Base-by-base conservation (phyloP, 2,888 invertebrate species). In the Orchesellides sinensis region DNA sequence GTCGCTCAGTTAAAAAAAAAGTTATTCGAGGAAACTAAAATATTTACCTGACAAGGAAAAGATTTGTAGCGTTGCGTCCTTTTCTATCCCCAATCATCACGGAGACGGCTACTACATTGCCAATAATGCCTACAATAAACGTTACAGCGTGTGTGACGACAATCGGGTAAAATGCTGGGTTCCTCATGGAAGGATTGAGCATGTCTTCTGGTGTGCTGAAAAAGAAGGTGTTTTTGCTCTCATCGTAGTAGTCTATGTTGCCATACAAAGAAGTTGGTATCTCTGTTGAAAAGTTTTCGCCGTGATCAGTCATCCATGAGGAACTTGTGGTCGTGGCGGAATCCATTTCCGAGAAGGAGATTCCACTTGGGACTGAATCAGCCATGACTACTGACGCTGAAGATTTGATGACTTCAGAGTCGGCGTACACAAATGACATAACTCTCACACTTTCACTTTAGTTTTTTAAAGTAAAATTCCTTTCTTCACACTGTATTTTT, bases 61-160 rank as follows among this genome's bases (percentile, higher is more conserved):
- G 84, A 75, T 89, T 89, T 14, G 90, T 90, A 29, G 89, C 89
- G 87, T 85, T 89, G 23, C 89, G 87, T 3, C 89, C 84, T 70
- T 89, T 89, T 17, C 89, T 88, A 81, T 91, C 91, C 4, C 90
- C 89, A 5, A 88, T 81, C 89, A 91, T 90, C 14, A 91, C 90
- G 35, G 89, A 89, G 54, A 92, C 90, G 14, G 91, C 91, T 5
- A 91, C 86, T 1, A 89, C 84, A 88, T 92, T 92, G 1, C 91
- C 92, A 2, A 90, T 83, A 10, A 91, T 88, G 1, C 92, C 92
- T 14, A 91, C 83, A 12, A 91, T 75, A 85, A 91, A 89, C 0
- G 89, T 89, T 59, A 89, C 84, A 10, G 89, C 86, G 83, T 90
- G 89, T 4, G 89, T 89, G 65, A 89, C 85, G 56, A 89, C 84